phyloP scores from a whole-genome alignment of 2,888 invertebrate species.

The Stegana nigrithorax region DNA sequence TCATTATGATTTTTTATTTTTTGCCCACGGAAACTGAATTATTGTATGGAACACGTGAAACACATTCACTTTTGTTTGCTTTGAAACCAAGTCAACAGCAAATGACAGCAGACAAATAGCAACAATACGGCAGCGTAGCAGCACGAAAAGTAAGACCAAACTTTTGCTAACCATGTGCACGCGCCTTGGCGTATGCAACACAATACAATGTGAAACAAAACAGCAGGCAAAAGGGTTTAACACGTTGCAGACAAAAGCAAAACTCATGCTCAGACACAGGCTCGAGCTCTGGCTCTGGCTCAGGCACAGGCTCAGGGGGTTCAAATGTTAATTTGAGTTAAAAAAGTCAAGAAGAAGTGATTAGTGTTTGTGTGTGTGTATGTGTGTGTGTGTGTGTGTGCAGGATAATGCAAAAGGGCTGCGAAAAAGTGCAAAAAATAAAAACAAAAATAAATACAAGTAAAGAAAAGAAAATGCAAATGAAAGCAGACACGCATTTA shows the following conservation, averaged over 20 bases:
- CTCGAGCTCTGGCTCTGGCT: not conserved
- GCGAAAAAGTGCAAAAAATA: conserved; percentile 15
- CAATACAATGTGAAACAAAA: not conserved
- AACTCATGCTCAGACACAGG: conserved; percentile 2
- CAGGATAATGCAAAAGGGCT: no score
- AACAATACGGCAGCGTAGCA: not conserved
- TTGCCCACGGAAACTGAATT: conserved; percentile 56
- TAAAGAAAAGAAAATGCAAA: conserved; percentile 21
- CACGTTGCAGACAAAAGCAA: not conserved
- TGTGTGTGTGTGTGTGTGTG: no score
- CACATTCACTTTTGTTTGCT: conserved; percentile 56
- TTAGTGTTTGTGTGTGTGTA: no score
- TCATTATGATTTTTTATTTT: not conserved
- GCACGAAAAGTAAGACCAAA: not conserved
- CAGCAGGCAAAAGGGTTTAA: not conserved
- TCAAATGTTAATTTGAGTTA: conserved; percentile 59
- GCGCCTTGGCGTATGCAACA: not conserved
- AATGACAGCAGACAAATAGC: conserved; percentile 32
- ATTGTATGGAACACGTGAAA: conserved; percentile 60
- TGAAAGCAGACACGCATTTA: no score
- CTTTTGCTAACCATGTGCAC: not conserved
- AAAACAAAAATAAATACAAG: no score
- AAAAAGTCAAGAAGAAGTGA: conserved; percentile 42
- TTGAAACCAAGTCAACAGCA: conserved; percentile 49
- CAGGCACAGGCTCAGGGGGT: conserved; percentile 26